phyloP scores from a whole-genome alignment of 2,113 vertebrate species.

The Rattus rattus region DNA sequence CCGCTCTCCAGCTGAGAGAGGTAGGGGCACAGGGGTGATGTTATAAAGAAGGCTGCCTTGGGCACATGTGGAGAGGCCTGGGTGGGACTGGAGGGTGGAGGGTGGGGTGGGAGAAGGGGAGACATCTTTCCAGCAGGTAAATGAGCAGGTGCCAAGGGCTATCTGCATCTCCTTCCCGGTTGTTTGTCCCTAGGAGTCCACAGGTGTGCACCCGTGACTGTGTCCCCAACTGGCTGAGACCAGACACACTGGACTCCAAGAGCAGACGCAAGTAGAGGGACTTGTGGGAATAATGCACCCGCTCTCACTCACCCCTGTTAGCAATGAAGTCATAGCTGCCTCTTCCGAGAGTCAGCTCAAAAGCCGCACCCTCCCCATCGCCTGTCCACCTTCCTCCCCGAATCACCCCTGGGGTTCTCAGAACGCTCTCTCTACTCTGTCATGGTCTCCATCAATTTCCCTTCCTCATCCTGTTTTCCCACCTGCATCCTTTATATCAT shows the following conservation, averaged over 20 bases:
- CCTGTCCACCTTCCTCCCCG: neutral
- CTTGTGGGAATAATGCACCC: neutral
- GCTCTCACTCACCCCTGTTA: fast-evolving
- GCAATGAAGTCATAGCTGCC: neutral
- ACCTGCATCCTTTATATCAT: conserved; percentile 47
- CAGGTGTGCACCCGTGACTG: neutral
- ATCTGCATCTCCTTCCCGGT: neutral
- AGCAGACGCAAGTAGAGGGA: fast-evolving
- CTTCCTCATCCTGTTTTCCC: neutral
- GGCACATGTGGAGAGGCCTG: neutral
- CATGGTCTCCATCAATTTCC: neutral
- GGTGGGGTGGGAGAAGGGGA: neutral
- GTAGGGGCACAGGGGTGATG: neutral
- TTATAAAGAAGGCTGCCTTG: no score
- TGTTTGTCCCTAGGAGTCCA: neutral
- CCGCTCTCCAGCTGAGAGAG: neutral
- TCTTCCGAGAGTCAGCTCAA: neutral
- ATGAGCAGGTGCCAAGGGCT: fast-evolving
- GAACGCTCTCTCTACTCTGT: neutral
- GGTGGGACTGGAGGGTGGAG: neutral
- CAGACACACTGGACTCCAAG: neutral
- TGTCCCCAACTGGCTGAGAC: neutral
- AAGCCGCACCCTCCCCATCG: fast-evolving
- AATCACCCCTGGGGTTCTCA: neutral
- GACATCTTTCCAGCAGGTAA: neutral